Base-by-base conservation (phyloP, 1,140 invertebrate species). In the Pectinophora gossypiella region DNA sequence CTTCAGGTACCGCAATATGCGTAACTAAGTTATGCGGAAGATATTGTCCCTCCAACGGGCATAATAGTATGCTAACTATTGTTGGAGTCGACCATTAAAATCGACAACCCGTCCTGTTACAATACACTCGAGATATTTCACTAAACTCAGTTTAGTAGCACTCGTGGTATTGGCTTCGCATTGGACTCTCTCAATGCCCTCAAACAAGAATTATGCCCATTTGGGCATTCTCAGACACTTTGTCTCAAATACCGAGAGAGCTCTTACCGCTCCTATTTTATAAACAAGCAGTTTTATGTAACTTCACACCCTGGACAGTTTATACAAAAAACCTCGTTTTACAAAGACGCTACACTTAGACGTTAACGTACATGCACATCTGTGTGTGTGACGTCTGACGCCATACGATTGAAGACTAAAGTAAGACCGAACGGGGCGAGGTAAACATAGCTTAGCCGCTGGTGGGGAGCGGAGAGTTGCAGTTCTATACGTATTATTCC, bases 41-140 rank as follows among this genome's bases (percentile, higher is more conserved):
- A 27, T 12, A 27, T 27, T 27, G 23, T 6, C 5, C 23, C 23
- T 27, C n/a, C n/a, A n/a, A 12, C 12, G 48, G 48, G 13, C 48
- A n/a, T n/a, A n/a, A n/a, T n/a, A n/a, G 42, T 51, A 51, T 44
- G 50, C 43, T 27, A 44, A 45, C 13, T 32, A 35, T 32, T 45
- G 50, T 51, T 51, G 21, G 43, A 44, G 9, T 18, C 23, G 23
- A 27, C 5, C 23, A 27, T 6, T 27, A 6, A 6, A 12, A 27
- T 6, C 12, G 5, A 5, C 23, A 12, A 12, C 5, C 23, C 23
- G 5, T 27, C 23, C 12, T 27, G n/a, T 27, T 6, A 27, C 23
- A 27, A 27, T 27, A 12, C 23, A 6, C 23, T 12, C 5, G 23
- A 27, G 23, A 27, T 12, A 27, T 27, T 27, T 27, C 23, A 27